Percentiles rank a stretch among this genome's conserved stretches.
phyloP scores from a whole-genome alignment of 2,797 vertebrate genomes.

The Thunnus albacares region DNA sequence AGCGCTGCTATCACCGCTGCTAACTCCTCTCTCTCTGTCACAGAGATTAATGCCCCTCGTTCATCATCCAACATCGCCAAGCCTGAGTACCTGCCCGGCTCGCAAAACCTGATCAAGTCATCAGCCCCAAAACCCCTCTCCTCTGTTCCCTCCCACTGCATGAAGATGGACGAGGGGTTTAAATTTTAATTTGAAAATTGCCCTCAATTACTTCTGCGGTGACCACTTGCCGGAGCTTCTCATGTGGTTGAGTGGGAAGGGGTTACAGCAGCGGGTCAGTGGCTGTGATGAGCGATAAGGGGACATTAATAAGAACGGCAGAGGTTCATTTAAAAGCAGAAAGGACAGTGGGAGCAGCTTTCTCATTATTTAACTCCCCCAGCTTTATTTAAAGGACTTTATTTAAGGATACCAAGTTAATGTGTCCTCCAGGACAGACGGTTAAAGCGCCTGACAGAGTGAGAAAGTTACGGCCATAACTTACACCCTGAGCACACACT shows the following conservation, averaged over 20 bases:
- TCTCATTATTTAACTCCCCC: slow-evolving; percentile 90
- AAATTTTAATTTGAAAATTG: slow-evolving; percentile 97
- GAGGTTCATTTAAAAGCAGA: slow-evolving; percentile 94
- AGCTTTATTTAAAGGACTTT: slow-evolving; percentile 93
- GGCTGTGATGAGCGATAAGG: slow-evolving; percentile 92
- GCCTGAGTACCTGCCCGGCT: slow-evolving; percentile 86
- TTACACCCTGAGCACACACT: slow-evolving; percentile 84
- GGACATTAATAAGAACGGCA: slow-evolving; percentile 93
- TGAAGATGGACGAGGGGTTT: slow-evolving; percentile 87
- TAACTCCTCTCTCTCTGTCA: slow-evolving; percentile 93
- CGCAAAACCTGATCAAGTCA: slow-evolving; percentile 95
- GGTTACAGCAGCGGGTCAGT: slow-evolving; percentile 90
- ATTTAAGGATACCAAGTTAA: slow-evolving; percentile 92
- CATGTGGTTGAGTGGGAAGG: slow-evolving; percentile 78
- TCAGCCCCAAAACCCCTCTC: slow-evolving; percentile 78
- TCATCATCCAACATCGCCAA: slow-evolving; percentile 95
- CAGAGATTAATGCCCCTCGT: slow-evolving; percentile 96
- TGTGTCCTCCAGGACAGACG: slow-evolving; percentile 87
- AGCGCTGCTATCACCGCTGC: slow-evolving; percentile 90
- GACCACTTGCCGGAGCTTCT: slow-evolving; percentile 89
- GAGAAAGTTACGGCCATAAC: slow-evolving; percentile 86
- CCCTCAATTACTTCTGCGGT: slow-evolving; percentile 88
- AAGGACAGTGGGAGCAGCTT: slow-evolving; percentile 85
- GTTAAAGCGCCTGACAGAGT: slow-evolving; percentile 86
- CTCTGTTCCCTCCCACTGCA: slow-evolving; percentile 78